phyloP scores from a whole-genome alignment of 2,888 invertebrate genomes.

The Tolmerus cingulatus region DNA sequence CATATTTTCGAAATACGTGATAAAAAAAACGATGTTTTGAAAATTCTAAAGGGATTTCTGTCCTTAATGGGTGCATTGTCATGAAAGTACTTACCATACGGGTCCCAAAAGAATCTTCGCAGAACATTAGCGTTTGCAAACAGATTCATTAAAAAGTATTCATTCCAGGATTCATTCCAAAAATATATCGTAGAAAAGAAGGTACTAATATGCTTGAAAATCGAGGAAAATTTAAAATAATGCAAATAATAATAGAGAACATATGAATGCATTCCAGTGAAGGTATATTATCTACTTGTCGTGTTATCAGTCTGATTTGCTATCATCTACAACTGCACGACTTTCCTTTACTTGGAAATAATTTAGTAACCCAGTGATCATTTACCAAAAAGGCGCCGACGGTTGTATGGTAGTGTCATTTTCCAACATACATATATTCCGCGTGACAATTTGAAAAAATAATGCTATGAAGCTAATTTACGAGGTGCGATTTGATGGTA shows the following conservation, averaged over 20 bases:
- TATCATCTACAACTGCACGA: background rate
- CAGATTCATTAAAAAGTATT: too few relatives aligned
- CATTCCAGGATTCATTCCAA: too few relatives aligned
- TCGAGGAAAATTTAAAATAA: background rate
- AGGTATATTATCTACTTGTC: background rate
- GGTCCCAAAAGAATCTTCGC: too few relatives aligned
- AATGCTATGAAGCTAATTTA: background rate
- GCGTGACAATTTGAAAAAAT: background rate
- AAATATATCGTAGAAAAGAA: too few relatives aligned
- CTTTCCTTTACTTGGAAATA: background rate
- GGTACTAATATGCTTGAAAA: too few relatives aligned
- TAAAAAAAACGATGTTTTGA: too few relatives aligned
- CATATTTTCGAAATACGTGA: too few relatives aligned
- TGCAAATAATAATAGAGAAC: background rate
- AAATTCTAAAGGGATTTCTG: too few relatives aligned
- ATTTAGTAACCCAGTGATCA: background rate
- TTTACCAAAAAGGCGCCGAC: background rate
- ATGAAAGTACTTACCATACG: too few relatives aligned
- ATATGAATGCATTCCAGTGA: background rate
- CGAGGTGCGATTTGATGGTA: background rate
- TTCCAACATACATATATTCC: background rate
- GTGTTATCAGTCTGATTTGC: background rate
- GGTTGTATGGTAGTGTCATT: background rate
- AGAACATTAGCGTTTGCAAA: too few relatives aligned
- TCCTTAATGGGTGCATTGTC: too few relatives aligned